phyloP scores from a whole-genome alignment of 1,140 invertebrate species.

The Drosophila malerkotliana region DNA sequence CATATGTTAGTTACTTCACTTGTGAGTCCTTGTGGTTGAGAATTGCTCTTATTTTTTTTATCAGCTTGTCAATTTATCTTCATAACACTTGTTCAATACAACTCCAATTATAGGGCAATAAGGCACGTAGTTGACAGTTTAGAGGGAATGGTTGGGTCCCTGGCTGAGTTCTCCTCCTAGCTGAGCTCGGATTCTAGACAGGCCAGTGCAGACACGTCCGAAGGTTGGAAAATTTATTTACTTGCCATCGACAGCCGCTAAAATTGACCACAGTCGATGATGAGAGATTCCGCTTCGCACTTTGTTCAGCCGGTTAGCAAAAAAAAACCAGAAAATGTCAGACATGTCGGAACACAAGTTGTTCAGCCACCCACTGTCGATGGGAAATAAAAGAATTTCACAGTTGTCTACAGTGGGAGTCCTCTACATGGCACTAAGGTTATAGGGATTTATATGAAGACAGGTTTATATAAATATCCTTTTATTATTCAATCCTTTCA shows the following conservation, averaged over 20 bases:
- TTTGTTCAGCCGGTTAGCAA: conserved; percentile 6
- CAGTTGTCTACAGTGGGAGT: conserved; percentile 8
- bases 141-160: conserved; percentile 17
- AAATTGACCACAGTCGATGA: conserved; percentile 51
- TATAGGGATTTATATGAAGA: too few species aligned
- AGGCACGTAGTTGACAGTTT: conserved; percentile 64
- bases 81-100: conserved; percentile 34
- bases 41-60: conserved; percentile 39
- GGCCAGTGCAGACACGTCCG: conserved; percentile 57
- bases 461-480: too few species aligned
- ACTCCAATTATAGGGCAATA: conserved; percentile 69
- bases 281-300: conserved; percentile 22
- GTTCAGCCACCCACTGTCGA: neutral
- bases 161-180: conserved; percentile 19
- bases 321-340: conserved; percentile 15
- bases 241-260: conserved; percentile 52
- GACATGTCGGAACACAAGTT: conserved; percentile 20
- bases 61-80: conserved; percentile 68
- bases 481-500: too few species aligned
- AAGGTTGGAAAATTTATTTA: conserved; percentile 59
- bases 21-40: too few species aligned
- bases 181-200: neutral
- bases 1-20: too few species aligned
- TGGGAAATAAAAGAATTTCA: neutral
- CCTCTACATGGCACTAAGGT: neutral